Evolutionary conservation across 2,113 vertebrate species (phyloP), one percentile per base, ranked within the genome.

Genomic region (Actenoides hombroni): DNA sequence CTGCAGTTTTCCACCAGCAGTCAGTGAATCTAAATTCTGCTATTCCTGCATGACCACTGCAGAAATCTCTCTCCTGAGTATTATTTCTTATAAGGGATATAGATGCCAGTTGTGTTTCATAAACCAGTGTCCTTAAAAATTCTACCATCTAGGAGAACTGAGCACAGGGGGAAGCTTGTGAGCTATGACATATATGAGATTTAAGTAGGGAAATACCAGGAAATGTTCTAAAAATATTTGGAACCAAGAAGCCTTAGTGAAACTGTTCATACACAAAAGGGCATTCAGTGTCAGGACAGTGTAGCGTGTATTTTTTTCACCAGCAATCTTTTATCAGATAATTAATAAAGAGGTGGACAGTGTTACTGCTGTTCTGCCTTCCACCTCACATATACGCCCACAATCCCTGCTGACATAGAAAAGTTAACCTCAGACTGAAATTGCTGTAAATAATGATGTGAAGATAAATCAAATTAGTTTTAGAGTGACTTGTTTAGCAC

Each of bases 211-310:
- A 91, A 96, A 94, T 67, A 51, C 37, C 44, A 54, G 49, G 17
- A 95, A 69, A 44, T 12, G 20, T 69, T 85, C 75, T 91, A 80
- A 92, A 96, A 95, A 67, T 74, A 79, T 37, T 80, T 88, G 80
- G 59, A 93, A 73, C 15, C 29, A 54, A 94, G 63, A 80, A 73
- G 9, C 24, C 63, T 85, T 26, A 49, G 70, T 16, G 46, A 70
- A 95, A 70, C 40, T 61, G 6, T 19, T 82, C 49, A 4, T 79
- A 44, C 37, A 65, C 44, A 77, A 56, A 85, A 77, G 28, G 16
- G 9, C 13, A 65, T 35, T 69, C 84, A 90, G 85, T 42, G 17
- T 61, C 54, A 77, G 53, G 44, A 61, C 6, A 51, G 37, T 44
- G 31, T 37, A 42, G 51, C 35, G 69, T 0, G 1, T 20, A 26